These are phyloP conservation scores for Anolis apletophallus DNA, from an alignment of 2,797 vertebrate species.

Conservation along the genomic window DNA sequence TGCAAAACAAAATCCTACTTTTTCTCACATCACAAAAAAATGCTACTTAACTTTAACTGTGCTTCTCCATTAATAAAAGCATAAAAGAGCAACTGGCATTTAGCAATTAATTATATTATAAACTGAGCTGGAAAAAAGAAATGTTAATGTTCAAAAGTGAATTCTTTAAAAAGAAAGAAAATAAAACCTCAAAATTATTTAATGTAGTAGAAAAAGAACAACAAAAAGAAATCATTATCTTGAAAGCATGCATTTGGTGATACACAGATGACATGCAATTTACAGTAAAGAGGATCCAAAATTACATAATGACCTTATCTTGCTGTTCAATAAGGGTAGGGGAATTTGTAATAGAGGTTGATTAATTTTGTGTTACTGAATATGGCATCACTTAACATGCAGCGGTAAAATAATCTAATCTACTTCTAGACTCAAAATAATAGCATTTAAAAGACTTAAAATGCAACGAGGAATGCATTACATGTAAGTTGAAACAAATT, in stretches of 20 bases:
- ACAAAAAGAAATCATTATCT: slow-evolving; percentile 70
- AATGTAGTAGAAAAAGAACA: slow-evolving; percentile 64
- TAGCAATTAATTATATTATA: slow-evolving; percentile 80
- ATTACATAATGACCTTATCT: slow-evolving; percentile 60
- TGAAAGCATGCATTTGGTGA: slow-evolving; percentile 77
- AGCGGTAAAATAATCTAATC: slow-evolving; percentile 66
- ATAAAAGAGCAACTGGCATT: slow-evolving; percentile 76
- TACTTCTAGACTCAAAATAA: slow-evolving; percentile 59
- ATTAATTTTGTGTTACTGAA: slow-evolving; percentile 66
- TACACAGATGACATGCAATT: slow-evolving; percentile 80
- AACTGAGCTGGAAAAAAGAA: slow-evolving; percentile 81
- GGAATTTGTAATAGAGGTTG: slow-evolving; percentile 47
- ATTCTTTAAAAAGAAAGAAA: slow-evolving; percentile 74
- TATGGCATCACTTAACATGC: slow-evolving; percentile 64
- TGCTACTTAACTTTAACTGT: slow-evolving; percentile 73
- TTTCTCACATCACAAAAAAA: slow-evolving; percentile 63
- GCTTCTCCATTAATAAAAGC: slow-evolving; percentile 78
- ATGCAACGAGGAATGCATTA: slow-evolving; percentile 64
- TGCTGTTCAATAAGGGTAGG: slow-evolving; percentile 56
- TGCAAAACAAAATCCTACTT: slow-evolving; percentile 74
- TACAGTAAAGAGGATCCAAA: slow-evolving; percentile 64
- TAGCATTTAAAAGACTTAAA: slow-evolving; percentile 65
- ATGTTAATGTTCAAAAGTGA: slow-evolving; percentile 81
- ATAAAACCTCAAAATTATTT: slow-evolving; percentile 65
- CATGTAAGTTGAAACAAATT: slow-evolving; percentile 71